Conservation (phyloP, 2,888 invertebrate species). For the Orgyia antiqua region DNA sequence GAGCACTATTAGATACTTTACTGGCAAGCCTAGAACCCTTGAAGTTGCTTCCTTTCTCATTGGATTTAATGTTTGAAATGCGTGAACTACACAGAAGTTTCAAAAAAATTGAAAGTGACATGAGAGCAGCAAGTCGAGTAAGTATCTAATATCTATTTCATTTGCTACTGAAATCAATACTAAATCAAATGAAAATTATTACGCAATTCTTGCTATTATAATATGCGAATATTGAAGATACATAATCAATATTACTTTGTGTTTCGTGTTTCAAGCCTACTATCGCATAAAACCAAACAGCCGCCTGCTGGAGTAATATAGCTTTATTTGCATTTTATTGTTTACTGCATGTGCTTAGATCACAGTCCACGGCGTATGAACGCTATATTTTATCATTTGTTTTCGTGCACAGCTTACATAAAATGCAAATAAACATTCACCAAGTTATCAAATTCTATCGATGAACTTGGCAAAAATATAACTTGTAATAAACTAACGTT, state of each 20-base stretch:
- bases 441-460: conserved; percentile 37
- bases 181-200: not conserved
- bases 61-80: conserved; percentile 89
- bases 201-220: too few species aligned
- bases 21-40: conserved; percentile 88
- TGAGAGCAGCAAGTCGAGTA: conserved; percentile 73
- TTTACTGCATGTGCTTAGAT: conserved; percentile 73
- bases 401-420: conserved; percentile 74
- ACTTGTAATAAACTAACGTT: conserved; percentile 42
- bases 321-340: conserved; percentile 78
- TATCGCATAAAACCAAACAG: conserved; percentile 44
- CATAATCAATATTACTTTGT: conserved; percentile 34
- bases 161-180: conserved; percentile 1
- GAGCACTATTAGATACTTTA: conserved; percentile 84
- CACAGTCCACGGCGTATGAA: conserved; percentile 57
- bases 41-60: conserved; percentile 86
- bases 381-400: conserved; percentile 46
- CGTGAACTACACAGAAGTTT: conserved; percentile 86
- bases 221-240: conserved; percentile 22
- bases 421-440: conserved; percentile 72
- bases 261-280: conserved; percentile 43
- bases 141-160: conserved; percentile 22
- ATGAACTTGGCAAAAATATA: conserved; percentile 34
- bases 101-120: conserved; percentile 80
- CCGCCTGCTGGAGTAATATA: conserved; percentile 51